Conservation (phyloP, 2,113 vertebrate species). For the Cyanoliseus patagonus region DNA sequence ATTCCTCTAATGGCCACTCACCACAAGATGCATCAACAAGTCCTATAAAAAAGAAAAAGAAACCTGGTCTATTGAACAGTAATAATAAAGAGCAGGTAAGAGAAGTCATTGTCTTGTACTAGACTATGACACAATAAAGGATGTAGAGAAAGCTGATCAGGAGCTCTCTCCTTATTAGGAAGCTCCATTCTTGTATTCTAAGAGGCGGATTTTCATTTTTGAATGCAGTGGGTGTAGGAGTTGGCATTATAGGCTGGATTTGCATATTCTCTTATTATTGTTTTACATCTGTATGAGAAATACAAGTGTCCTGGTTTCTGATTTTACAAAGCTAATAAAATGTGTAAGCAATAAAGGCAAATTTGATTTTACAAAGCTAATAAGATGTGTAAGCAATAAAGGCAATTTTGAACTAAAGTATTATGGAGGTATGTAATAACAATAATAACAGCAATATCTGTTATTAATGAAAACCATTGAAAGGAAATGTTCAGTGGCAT, state of each 20-base stretch:
- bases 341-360: background rate
- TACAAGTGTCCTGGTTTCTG: background rate
- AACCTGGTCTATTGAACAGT: constrained; percentile 89
- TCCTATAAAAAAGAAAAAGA: constrained; percentile 98
- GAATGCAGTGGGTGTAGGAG: background rate
- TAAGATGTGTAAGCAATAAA: background rate
- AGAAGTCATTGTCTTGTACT: background rate
- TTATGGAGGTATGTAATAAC: background rate
- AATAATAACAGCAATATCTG: background rate
- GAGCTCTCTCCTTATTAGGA: background rate
- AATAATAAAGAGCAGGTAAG: constrained; percentile 96
- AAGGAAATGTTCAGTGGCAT: background rate
- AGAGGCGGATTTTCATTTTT: background rate
- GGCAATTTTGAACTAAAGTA: background rate
- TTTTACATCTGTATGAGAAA: background rate
- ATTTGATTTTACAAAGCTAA: background rate
- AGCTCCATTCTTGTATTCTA: background rate
- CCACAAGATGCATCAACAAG: constrained; percentile 92
- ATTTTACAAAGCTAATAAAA: background rate
- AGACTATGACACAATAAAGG: background rate
- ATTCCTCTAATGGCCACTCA: constrained; percentile 97
- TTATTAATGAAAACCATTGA: background rate
- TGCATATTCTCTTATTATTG: background rate
- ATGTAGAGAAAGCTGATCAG: background rate
- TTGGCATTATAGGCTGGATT: background rate